These are phyloP conservation scores for Limosa lapponica DNA, from an alignment of 2,797 vertebrate species.

Conservation along the genomic window DNA sequence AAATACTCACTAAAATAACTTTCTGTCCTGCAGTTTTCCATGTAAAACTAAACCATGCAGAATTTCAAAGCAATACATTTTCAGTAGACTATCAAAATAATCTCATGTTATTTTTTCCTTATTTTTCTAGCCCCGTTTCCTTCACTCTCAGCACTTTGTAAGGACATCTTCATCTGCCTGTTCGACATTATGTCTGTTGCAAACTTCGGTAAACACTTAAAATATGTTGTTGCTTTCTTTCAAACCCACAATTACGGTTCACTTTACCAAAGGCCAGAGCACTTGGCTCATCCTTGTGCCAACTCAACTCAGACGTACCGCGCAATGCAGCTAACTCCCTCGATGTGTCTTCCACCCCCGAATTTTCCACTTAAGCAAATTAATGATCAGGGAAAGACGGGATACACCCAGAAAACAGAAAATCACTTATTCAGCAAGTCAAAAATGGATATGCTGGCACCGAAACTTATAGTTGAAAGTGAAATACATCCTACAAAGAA, in stretches of 20 bases:
- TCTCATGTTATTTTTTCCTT: constrained; percentile 8
- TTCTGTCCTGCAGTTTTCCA: background rate
- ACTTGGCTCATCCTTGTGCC: constrained; percentile 29
- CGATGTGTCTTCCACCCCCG: constrained; percentile 42
- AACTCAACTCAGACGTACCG: constrained; percentile 2
- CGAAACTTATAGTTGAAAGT: constrained; percentile 47
- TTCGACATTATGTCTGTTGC: constrained; percentile 1
- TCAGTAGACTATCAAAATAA: constrained; percentile 48
- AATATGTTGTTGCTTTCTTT: constrained; percentile 28
- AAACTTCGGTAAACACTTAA: constrained; percentile 59
- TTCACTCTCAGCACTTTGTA: constrained; percentile 34
- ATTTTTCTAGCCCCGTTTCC: constrained; percentile 26
- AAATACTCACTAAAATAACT: constrained; percentile 23
- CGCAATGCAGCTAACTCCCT: background rate
- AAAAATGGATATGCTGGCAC: constrained; percentile 57
- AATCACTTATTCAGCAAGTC: constrained; percentile 59
- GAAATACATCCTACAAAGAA: constrained; percentile 17
- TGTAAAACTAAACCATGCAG: constrained; percentile 43
- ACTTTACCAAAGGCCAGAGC: constrained; percentile 31
- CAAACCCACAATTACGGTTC: constrained; percentile 57
- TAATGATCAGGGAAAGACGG: constrained; percentile 59
- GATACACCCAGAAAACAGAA: constrained; percentile 56
- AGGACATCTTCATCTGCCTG: background rate
- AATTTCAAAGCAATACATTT: constrained; percentile 26
- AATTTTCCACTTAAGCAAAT: constrained; percentile 66